Percentiles rank a stretch among this genome's conserved stretches.
Evolutionary conservation across 2,113 vertebrate genomes (phyloP).

Genomic region (Ancistrus triradiatus): DNA sequence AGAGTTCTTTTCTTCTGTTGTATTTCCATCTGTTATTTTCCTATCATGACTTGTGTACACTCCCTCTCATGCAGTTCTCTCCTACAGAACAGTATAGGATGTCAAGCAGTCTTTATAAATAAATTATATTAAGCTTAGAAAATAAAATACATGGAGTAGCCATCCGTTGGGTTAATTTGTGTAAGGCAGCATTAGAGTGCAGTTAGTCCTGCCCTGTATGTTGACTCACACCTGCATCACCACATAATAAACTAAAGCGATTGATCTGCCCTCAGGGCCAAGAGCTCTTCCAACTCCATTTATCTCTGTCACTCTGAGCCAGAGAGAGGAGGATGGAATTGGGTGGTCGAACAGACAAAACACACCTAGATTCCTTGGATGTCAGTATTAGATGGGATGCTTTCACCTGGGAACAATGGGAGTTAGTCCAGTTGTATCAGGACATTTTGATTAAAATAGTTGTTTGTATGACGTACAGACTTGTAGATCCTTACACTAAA

Average conservation of each 20-base stretch:
- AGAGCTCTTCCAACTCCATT: conserved; percentile 54
- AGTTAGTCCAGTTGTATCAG: too few relatives aligned
- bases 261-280: conserved; percentile 61
- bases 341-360: conserved; percentile 16
- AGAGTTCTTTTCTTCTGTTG: too few relatives aligned
- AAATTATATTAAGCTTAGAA: conserved; percentile 10
- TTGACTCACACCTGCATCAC: conserved; percentile 54
- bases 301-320: conserved; percentile 53
- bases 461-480: too few relatives aligned
- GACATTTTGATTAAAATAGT: too few relatives aligned
- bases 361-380: background rate
- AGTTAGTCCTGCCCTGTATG: conserved; percentile 34
- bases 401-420: too few relatives aligned
- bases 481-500: background rate
- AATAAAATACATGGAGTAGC: conserved; percentile 16
- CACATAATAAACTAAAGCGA: conserved; percentile 65
- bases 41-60: background rate
- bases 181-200: conserved; percentile 18
- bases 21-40: too few relatives aligned
- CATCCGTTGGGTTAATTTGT: conserved; percentile 39
- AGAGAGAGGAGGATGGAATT: conserved; percentile 38
- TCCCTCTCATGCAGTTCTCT: background rate
- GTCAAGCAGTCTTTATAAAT: conserved; percentile 1
- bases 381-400: too few relatives aligned
- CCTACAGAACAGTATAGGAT: background rate